phyloP scores from a whole-genome alignment of 2,888 invertebrate species.

The Allolobophora icterica region DNA sequence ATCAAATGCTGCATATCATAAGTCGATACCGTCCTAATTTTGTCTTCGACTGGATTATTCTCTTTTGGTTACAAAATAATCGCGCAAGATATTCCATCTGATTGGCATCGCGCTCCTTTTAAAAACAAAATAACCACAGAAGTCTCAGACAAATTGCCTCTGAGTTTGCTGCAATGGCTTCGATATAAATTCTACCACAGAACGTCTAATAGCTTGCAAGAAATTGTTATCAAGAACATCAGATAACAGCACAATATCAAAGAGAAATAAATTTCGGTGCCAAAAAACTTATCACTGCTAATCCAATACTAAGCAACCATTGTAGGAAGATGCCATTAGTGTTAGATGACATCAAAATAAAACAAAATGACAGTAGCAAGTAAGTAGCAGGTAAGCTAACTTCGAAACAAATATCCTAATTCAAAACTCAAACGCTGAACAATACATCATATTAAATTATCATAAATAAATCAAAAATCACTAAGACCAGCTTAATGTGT shows the following conservation, averaged over 20 bases:
- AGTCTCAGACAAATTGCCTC: not conserved
- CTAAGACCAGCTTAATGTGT: not conserved
- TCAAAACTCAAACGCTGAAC: not conserved
- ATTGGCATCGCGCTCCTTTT: not conserved
- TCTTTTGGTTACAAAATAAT: not conserved
- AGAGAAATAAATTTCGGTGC: too few relatives aligned
- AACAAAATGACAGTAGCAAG: not conserved
- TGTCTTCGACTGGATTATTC: not conserved
- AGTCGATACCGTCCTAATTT: not conserved
- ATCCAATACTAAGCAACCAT: too few relatives aligned
- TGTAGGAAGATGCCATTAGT: too few relatives aligned
- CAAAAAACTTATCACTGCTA: too few relatives aligned
- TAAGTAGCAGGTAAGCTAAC: not conserved
- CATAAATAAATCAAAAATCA: conserved; percentile 9
- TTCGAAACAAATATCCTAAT: not conserved
- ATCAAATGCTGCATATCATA: not conserved
- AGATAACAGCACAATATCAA: too few relatives aligned
- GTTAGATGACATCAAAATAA: not conserved
- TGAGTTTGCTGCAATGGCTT: not conserved
- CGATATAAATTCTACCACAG: not conserved
- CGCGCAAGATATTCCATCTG: not conserved
- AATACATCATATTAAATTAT: not conserved
- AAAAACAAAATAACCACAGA: not conserved
- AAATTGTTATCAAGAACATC: not conserved
- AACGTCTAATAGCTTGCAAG: not conserved